Evolutionary conservation across 2,888 invertebrate species (phyloP).

Genomic region (Pheosia gnoma): DNA sequence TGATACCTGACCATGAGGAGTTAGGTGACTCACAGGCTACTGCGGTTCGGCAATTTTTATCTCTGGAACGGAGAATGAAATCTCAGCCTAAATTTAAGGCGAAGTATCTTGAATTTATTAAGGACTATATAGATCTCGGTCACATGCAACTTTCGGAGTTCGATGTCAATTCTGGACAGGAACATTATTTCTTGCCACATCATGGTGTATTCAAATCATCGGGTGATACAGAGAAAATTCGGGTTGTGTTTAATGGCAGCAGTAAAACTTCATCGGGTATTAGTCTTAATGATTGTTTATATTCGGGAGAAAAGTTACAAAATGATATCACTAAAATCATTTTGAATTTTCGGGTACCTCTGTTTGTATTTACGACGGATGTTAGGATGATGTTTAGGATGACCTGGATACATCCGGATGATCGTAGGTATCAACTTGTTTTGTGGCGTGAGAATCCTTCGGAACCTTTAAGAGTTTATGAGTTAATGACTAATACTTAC

Average conservation of each 20-base stretch:
- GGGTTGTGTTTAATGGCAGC: no score
- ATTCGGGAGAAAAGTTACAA: background rate
- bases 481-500: constrained; percentile 2
- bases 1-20: background rate
- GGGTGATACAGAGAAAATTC: no score
- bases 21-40: no score
- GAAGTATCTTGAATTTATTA: no score
- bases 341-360: background rate
- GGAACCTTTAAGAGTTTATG: background rate
- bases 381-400: background rate
- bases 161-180: no score
- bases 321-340: constrained; percentile 1
- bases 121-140: no score
- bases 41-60: no score
- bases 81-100: no score
- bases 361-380: background rate
- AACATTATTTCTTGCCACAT: no score
- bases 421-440: background rate
- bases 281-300: background rate
- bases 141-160: no score
- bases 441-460: background rate
- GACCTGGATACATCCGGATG: background rate
- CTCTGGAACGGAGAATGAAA: no score
- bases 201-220: no score
- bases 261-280: background rate